These are phyloP conservation scores for Pollenia griseotomentosa DNA, from an alignment of 2,888 invertebrate genomes.

Conservation along the genomic window DNA sequence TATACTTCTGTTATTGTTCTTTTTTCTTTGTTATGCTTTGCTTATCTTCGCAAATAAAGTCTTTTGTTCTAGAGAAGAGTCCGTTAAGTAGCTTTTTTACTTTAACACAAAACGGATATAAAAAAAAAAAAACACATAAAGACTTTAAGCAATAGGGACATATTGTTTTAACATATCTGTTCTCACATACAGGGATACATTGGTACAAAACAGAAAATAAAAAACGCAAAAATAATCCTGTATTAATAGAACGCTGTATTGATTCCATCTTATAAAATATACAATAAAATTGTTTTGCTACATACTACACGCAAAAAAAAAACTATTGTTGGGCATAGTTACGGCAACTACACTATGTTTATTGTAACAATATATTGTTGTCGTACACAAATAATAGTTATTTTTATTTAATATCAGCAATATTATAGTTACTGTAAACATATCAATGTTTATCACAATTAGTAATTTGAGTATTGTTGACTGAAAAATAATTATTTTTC, in stretches of 20 bases:
- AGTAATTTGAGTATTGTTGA: no score
- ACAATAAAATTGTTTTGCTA: not conserved
- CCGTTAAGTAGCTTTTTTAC: slow-evolving; percentile 68
- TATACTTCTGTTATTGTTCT: slow-evolving; percentile 10
- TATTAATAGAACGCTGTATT: slow-evolving; percentile 32
- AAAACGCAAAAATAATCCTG: no score
- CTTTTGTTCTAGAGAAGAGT: slow-evolving; percentile 41
- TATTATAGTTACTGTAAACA: no score
- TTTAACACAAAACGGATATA: slow-evolving; percentile 56
- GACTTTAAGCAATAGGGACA: slow-evolving; percentile 43
- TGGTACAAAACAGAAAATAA: not conserved
- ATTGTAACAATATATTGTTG: no score
- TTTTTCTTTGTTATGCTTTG: slow-evolving; percentile 13
- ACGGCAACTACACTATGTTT: no score
- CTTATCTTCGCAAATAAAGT: not conserved
- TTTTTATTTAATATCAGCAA: no score
- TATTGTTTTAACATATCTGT: slow-evolving; percentile 5
- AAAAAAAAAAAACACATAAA: slow-evolving; percentile 7
- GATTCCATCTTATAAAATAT: slow-evolving; percentile 1
- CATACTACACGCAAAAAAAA: no score
- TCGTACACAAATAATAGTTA: no score
- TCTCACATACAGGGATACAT: not conserved
- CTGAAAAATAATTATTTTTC: no score
- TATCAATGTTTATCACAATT: no score
- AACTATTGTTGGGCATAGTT: no score